Conservation (phyloP, 2,113 vertebrate genomes). For the Sinosuthora webbiana region DNA sequence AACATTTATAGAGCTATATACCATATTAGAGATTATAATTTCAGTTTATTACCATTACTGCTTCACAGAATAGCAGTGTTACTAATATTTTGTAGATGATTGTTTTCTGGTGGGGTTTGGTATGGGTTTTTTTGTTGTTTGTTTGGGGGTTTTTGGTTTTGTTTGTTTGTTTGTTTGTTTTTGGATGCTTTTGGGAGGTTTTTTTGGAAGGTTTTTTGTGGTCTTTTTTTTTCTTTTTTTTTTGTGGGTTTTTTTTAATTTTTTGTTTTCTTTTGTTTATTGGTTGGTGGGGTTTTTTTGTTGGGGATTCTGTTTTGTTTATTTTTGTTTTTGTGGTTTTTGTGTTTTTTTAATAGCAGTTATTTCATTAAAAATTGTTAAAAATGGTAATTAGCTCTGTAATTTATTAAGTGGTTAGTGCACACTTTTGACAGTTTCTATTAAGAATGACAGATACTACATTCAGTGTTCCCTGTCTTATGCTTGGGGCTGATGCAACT, state of each 20-base stretch:
- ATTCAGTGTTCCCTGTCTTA: neutral
- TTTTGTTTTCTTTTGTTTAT: neutral
- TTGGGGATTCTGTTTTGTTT: neutral
- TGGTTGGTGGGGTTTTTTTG: neutral
- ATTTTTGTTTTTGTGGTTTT: neutral
- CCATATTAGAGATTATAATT: neutral
- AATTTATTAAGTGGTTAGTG: neutral
- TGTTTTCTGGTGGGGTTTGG: neutral
- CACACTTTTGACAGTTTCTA: neutral
- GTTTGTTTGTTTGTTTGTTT: neutral
- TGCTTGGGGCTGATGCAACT: neutral
- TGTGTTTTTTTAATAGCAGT: neutral
- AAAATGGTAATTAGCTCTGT: neutral
- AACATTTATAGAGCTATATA: neutral
- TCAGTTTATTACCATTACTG: neutral
- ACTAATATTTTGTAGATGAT: neutral
- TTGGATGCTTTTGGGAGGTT: neutral
- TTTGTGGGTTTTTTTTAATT: neutral
- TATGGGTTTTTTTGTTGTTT: neutral
- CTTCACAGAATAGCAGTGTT: neutral
- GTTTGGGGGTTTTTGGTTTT: neutral
- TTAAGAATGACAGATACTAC: neutral
- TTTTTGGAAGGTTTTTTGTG: no score
- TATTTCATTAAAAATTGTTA: neutral
- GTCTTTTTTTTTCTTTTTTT: neutral